A percentile compares a stretch with the other conserved stretches of the same genome.
phyloP scores from a whole-genome alignment of 2,113 vertebrate genomes.

The Etheostoma cragini region DNA sequence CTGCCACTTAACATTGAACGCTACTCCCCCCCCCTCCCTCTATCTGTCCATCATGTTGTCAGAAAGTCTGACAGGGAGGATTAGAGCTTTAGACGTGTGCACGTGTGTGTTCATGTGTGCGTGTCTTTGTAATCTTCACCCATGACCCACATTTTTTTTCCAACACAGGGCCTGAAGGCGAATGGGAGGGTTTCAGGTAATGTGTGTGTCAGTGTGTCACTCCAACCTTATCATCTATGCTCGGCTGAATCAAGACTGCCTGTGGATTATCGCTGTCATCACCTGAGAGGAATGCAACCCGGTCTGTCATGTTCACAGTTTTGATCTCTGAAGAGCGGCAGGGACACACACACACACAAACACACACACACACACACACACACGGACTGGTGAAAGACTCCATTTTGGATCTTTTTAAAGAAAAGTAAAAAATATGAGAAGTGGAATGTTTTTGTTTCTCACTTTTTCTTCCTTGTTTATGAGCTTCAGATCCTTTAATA shows the following conservation, averaged over 20 bases:
- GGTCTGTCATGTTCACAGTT: slow-evolving; percentile 52
- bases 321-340: slow-evolving; percentile 54
- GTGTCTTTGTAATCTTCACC: slow-evolving; percentile 54
- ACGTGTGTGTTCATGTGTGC: background rate
- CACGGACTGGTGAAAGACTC: slow-evolving; percentile 1
- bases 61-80: slow-evolving; percentile 61
- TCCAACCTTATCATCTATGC: slow-evolving; percentile 54
- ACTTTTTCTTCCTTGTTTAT: background rate
- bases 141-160: slow-evolving; percentile 53
- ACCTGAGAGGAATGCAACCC: slow-evolving; percentile 65
- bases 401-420: background rate
- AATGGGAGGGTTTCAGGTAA: slow-evolving; percentile 61
- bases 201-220: slow-evolving; percentile 66
- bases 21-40: slow-evolving; percentile 33
- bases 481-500: background rate
- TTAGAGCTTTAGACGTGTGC: slow-evolving; percentile 52
- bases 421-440: slow-evolving; percentile 17
- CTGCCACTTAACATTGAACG: slow-evolving; percentile 63
- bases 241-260: slow-evolving; percentile 49
- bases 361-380: background rate
- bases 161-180: slow-evolving; percentile 37
- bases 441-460: slow-evolving; percentile 29
- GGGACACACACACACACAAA: background rate
- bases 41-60: slow-evolving; percentile 70
- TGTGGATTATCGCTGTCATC: slow-evolving; percentile 67